These are phyloP conservation scores for Drosophila robusta DNA, from an alignment of 2,888 invertebrate species.

Conservation along the genomic window DNA sequence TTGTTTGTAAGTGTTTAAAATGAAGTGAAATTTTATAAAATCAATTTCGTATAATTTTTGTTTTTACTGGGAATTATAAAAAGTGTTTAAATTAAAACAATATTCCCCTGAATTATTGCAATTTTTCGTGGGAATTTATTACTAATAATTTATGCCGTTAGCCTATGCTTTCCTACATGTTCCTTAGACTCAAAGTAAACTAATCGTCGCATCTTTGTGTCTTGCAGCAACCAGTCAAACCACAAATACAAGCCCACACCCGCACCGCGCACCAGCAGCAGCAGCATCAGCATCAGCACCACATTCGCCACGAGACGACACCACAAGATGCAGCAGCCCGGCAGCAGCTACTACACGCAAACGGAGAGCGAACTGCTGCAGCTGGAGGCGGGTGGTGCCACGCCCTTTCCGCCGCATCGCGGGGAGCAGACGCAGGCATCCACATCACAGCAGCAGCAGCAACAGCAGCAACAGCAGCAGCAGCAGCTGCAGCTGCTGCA, in stretches of 20 bases:
- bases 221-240: constrained; percentile 24
- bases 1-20: too few species aligned
- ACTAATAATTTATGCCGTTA: not conserved
- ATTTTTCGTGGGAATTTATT: not conserved
- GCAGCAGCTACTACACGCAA: constrained; percentile 84
- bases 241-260: constrained; percentile 65
- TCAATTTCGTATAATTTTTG: too few species aligned
- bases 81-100: too few species aligned
- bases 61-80: too few species aligned
- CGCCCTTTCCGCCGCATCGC: constrained; percentile 66
- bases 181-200: not conserved
- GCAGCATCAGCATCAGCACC: constrained; percentile 18
- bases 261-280: constrained; percentile 45
- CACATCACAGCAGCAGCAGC: constrained; percentile 31
- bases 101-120: too few species aligned
- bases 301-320: constrained; percentile 31
- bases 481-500: constrained; percentile 27
- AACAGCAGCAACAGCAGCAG: constrained; percentile 33
- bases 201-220: constrained; percentile 6
- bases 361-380: constrained; percentile 84
- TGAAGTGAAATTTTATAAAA: too few species aligned
- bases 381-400: constrained; percentile 78
- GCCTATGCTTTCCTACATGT: not conserved
- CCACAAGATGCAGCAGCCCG: constrained; percentile 79
- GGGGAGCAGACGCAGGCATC: constrained; percentile 36